Base-by-base conservation (phyloP, 2,888 invertebrate genomes). In the Anthoptus insignis region DNA sequence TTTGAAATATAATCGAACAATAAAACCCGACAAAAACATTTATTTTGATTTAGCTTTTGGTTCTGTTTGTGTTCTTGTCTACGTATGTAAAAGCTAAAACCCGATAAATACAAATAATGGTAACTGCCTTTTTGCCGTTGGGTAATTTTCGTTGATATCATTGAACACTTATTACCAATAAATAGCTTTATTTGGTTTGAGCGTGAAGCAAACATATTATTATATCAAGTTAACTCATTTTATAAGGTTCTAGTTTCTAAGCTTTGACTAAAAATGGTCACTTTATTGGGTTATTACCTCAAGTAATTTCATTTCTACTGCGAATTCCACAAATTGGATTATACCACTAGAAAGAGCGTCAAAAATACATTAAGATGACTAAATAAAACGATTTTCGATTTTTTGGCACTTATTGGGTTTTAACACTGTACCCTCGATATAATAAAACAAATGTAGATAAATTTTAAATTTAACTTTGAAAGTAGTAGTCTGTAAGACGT, bases 401-500 rank as follows among this genome's bases (percentile, higher is more conserved):
- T 32, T 32, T 32, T 27, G 27, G 27, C 27, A 27, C 27, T 27
- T 27, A 27, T 27, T 27, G 27, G 27, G 27, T 27, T 27, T 27
- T 27, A 27, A 27, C 27, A 27, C 27, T 27, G 7, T 27, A 27
- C 27, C 27, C 5, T 27, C 27, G 27, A 27, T 27, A 27, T 27
- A 27, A n/a, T n/a, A n/a, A n/a, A n/a, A n/a, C n/a, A n/a, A n/a
- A n/a, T n/a, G n/a, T n/a, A n/a, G n/a, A n/a, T n/a, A n/a, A n/a
- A n/a, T 19, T 19, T 19, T 19, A 56, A 53, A 39, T 22, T 56
- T 61, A 16, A 63, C 56, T 24, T 63, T 63, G 16, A 56, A 63
- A 63, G 63, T 47, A 63, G 63, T 63, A 63, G 63, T 47, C 56
- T 63, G 63, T 63, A 34, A 63, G 56, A 49, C 56, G 49, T 63